A percentile compares a stretch with the other conserved stretches of the same genome.
phyloP scores from a whole-genome alignment of 2,888 invertebrate genomes.

The Polymixis lichenea region DNA sequence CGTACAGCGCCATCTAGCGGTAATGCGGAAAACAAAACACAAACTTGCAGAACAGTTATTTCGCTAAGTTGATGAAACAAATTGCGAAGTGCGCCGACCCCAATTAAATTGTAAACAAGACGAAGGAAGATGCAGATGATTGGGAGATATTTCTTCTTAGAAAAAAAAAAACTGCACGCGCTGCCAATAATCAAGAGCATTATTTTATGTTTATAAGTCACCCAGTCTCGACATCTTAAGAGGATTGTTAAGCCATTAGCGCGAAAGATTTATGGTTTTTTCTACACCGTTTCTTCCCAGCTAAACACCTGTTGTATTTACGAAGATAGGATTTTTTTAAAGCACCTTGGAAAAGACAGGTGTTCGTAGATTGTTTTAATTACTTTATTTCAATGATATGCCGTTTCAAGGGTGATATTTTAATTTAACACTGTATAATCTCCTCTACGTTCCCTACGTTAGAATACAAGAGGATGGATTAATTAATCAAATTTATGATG shows the following conservation, averaged over 20 bases:
- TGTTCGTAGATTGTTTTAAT: slow-evolving; percentile 38
- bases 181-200: not conserved
- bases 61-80: not conserved
- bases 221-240: not conserved
- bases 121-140: not conserved
- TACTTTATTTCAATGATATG: not conserved
- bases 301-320: slow-evolving; percentile 41
- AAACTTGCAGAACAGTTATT: not conserved
- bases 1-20: slow-evolving; percentile 49
- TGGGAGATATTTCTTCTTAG: not conserved
- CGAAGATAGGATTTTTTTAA: slow-evolving; percentile 9
- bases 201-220: not conserved
- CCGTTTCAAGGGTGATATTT: slow-evolving; percentile 22
- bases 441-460: not conserved
- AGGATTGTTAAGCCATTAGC: slow-evolving; percentile 27
- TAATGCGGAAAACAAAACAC: not conserved
- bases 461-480: not conserved
- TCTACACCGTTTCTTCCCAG: slow-evolving; percentile 22
- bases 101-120: not conserved
- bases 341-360: slow-evolving; percentile 48
- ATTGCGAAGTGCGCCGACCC: not conserved
- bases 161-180: not conserved
- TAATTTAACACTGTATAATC: slow-evolving; percentile 7
- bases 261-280: slow-evolving; percentile 30
- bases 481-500: slow-evolving; percentile 11